phyloP scores from a whole-genome alignment of 2,113 vertebrate species.

The Corythornis cristatus region DNA sequence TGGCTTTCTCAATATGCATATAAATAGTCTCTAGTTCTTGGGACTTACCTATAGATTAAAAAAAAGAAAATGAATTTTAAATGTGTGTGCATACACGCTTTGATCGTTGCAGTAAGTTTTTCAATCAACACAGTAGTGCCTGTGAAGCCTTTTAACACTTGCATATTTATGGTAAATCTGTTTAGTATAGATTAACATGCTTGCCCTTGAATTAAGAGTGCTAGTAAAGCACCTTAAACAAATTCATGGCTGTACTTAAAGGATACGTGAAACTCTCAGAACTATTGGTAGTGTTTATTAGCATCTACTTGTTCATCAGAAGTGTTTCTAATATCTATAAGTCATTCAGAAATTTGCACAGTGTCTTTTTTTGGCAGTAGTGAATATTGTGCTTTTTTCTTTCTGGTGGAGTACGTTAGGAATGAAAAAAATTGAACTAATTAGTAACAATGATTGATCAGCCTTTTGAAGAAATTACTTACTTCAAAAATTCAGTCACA shows the following conservation, averaged over 20 bases:
- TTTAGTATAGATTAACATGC: slow-evolving; percentile 28
- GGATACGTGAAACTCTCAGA: background rate
- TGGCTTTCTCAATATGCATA: background rate
- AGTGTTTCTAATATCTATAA: background rate
- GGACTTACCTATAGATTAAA: background rate
- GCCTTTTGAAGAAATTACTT: background rate
- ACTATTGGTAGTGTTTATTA: background rate
- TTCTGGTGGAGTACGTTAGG: background rate
- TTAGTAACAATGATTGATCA: background rate
- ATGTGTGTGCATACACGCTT: background rate
- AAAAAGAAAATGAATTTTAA: background rate
- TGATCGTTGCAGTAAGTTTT: background rate
- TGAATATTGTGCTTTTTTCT: background rate
- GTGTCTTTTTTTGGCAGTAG: background rate
- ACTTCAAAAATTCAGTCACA: background rate
- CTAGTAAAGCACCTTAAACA: background rate
- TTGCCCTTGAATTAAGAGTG: slow-evolving; percentile 27
- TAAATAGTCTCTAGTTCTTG: background rate
- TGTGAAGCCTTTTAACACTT: background rate
- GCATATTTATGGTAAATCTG: slow-evolving; percentile 23
- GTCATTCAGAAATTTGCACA: background rate
- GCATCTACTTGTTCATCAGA: background rate
- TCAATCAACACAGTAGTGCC: background rate
- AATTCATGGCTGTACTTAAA: background rate
- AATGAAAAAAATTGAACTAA: too few relatives aligned